These are phyloP conservation scores for Rhynchopsitta pachyrhyncha DNA, from an alignment of 2,113 vertebrate species.

Conservation along the genomic window DNA sequence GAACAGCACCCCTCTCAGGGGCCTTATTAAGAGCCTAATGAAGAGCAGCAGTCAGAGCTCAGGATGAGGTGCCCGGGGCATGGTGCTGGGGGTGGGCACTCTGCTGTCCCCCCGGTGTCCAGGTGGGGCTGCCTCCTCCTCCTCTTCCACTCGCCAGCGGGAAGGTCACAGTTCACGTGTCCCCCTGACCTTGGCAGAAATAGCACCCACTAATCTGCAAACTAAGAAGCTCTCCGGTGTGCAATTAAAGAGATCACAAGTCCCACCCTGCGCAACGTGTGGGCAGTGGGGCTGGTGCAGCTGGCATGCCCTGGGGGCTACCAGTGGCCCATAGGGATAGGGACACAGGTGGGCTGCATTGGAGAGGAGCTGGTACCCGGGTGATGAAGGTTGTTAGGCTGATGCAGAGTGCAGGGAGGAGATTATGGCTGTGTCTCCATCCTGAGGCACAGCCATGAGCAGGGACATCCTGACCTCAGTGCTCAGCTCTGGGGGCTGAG, in stretches of 20 bases:
- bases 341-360: background rate
- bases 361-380: background rate
- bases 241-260: conserved; percentile 55
- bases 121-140: background rate
- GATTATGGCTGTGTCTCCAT: background rate
- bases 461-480: background rate
- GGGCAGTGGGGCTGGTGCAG: background rate
- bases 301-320: background rate
- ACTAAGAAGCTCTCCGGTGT: conserved; percentile 51
- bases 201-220: conserved; percentile 1
- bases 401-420: background rate
- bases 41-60: background rate
- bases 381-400: background rate
- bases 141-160: background rate
- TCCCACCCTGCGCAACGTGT: accelerated
- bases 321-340: background rate
- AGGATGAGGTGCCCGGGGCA: background rate
- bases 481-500: background rate
- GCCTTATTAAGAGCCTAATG: background rate
- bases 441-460: accelerated
- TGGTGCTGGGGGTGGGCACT: background rate
- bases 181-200: conserved; percentile 42
- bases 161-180: conserved; percentile 50
- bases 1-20: accelerated
- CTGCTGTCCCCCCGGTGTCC: background rate